Evolutionary conservation across 1,140 invertebrate species (phyloP).

Genomic region (Bombus confusus): DNA sequence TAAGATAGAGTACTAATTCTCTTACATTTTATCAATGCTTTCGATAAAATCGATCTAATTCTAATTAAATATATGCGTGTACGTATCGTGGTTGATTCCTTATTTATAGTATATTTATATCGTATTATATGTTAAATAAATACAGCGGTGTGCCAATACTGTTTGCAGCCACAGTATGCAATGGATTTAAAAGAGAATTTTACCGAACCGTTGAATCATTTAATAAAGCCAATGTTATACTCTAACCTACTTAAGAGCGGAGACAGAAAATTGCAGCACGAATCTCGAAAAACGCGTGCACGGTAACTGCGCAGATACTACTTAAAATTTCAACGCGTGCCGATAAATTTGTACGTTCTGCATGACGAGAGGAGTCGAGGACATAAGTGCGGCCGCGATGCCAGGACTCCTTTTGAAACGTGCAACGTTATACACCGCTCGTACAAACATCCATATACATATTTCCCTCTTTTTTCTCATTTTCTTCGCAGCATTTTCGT

Average conservation of each 20-base stretch:
- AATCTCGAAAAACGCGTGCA: not conserved
- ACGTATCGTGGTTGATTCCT: no score
- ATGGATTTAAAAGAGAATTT: not conserved
- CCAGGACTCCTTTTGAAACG: slow-evolving; percentile 1
- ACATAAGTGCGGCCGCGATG: not conserved
- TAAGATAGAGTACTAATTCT: slow-evolving; percentile 62
- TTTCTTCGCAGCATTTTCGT: slow-evolving; percentile 35
- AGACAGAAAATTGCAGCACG: not conserved
- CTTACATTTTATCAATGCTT: no score
- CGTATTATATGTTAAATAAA: no score
- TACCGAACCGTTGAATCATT: not conserved
- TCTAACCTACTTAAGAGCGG: not conserved
- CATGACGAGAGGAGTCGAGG: not conserved
- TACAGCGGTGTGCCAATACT: no score
- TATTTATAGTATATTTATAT: no score
- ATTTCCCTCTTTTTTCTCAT: not conserved
- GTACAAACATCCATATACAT: not conserved
- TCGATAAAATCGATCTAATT: not conserved
- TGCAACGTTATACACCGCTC: not conserved
- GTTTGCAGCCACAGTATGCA: no score
- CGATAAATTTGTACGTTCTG: slow-evolving; percentile 34
- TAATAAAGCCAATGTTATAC: not conserved
- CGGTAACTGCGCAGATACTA: not conserved
- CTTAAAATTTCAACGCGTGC: slow-evolving; percentile 23
- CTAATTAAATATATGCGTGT: no score